These are phyloP conservation scores for Virgularia gustaviana DNA, from an alignment of 92 coral and sea anemone genomes.

Conservation along the genomic window DNA sequence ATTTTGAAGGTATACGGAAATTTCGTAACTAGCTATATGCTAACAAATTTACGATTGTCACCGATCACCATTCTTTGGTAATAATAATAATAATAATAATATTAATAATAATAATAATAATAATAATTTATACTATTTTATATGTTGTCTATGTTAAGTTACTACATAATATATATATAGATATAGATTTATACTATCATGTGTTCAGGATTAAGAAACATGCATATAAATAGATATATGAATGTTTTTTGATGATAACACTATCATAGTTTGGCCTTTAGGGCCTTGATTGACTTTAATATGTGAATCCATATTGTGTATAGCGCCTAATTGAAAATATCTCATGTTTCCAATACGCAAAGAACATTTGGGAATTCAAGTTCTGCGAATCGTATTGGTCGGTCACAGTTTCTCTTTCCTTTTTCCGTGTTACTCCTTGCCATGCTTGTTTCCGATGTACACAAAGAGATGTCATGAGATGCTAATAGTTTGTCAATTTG, in stretches of 20 bases:
- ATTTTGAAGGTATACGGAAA: no score
- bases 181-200: not conserved
- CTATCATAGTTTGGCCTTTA: no score
- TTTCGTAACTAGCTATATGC: no score
- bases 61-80: no score
- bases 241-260: no score
- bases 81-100: no score
- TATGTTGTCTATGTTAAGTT: not conserved
- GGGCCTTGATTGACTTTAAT: no score
- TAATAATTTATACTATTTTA: no score
- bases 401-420: constrained; percentile 19
- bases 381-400: constrained; percentile 57
- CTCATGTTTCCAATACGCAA: constrained; percentile 85
- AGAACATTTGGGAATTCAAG: constrained; percentile 88
- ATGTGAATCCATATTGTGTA: not conserved
- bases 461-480: not conserved
- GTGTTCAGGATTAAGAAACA: not conserved
- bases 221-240: no score
- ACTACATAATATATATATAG: not conserved
- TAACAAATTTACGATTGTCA: no score
- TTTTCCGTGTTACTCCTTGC: not conserved
- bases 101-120: no score
- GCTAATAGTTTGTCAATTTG: not conserved
- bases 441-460: not conserved
- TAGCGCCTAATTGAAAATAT: not conserved